These are phyloP conservation scores for Paradoxurus hermaphroditus DNA, from an alignment of 2,113 vertebrate genomes.

Conservation along the genomic window DNA sequence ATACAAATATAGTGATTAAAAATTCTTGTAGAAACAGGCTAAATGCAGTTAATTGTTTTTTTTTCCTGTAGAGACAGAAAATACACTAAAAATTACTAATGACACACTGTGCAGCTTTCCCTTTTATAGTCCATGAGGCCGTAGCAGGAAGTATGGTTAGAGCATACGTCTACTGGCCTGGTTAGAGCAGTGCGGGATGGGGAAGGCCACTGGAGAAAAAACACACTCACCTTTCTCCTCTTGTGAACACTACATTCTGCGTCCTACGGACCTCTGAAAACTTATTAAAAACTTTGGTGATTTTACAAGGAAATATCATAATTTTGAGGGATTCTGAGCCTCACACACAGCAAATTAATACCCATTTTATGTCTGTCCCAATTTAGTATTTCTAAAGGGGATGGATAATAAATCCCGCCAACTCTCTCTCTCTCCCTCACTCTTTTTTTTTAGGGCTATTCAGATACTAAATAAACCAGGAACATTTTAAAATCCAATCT, in stretches of 20 bases:
- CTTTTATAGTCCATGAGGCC: conserved; percentile 64
- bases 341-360: conserved; percentile 61
- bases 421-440: conserved; percentile 19
- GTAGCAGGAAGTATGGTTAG: neutral
- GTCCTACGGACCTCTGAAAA: conserved; percentile 29
- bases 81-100: conserved; percentile 79
- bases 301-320: conserved; percentile 41
- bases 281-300: conserved; percentile 42
- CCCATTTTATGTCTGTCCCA: conserved; percentile 51
- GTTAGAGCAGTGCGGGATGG: neutral
- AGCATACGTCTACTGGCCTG: neutral
- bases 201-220: neutral
- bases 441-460: conserved; percentile 59
- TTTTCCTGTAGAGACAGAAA: conserved; percentile 80
- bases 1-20: conserved; percentile 73
- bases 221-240: neutral
- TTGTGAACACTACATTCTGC: neutral
- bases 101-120: conserved; percentile 71
- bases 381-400: conserved; percentile 62
- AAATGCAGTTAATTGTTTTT: conserved; percentile 74
- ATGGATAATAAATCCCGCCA: conserved; percentile 62
- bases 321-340: conserved; percentile 41
- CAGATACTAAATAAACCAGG: conserved; percentile 68
- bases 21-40: conserved; percentile 81
- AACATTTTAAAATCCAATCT: conserved; percentile 69